Conservation (phyloP, 1,140 invertebrate genomes). For the Drosophila eugracilis region DNA sequence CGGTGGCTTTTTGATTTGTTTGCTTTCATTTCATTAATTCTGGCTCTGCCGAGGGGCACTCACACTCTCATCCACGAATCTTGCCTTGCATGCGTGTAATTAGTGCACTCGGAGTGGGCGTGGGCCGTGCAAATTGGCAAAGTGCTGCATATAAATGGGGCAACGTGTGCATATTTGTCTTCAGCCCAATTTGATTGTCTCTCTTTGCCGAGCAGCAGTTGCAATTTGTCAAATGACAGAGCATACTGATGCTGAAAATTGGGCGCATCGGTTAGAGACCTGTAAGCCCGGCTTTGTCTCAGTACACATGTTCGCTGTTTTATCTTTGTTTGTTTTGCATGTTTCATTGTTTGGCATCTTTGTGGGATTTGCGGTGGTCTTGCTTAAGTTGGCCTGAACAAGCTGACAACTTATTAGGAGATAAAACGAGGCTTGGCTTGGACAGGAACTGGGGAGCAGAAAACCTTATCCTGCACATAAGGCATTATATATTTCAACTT, state of each 20-base stretch:
- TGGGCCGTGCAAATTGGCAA: constrained; percentile 56
- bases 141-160: constrained; percentile 67
- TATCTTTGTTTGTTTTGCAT: constrained; percentile 27
- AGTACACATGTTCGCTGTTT: constrained; percentile 1
- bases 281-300: neutral
- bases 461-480: too few relatives aligned
- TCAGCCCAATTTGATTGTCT: constrained; percentile 49
- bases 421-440: too few relatives aligned
- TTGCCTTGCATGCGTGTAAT: constrained; percentile 63
- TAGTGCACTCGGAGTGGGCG: constrained; percentile 34
- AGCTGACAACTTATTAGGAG: neutral
- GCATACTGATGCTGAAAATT: neutral
- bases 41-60: neutral
- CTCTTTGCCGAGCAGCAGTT: constrained; percentile 6
- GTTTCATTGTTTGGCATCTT: constrained; percentile 1
- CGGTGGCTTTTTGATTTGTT: constrained; percentile 7
- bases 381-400: neutral
- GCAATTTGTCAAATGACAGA: constrained; percentile 35
- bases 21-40: constrained; percentile 28
- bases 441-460: too few relatives aligned
- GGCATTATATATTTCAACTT: too few relatives aligned
- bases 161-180: constrained; percentile 67
- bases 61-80: constrained; percentile 1
- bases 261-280: neutral
- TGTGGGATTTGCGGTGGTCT: constrained; percentile 2